phyloP scores from a whole-genome alignment of 2,113 vertebrate species.

The Myrmecophaga tridactyla region DNA sequence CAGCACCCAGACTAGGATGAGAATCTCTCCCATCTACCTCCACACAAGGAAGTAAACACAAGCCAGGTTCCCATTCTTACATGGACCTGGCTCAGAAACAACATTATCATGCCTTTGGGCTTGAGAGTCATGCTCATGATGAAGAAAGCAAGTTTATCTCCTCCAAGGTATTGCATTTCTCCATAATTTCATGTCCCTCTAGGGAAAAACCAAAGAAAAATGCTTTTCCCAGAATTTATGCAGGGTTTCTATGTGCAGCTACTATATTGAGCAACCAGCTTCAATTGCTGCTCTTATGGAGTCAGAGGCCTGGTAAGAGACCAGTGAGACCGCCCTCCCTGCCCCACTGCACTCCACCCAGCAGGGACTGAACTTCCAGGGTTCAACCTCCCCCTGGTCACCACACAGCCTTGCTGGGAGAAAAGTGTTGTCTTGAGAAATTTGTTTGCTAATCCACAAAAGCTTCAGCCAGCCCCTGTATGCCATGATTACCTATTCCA shows the following conservation, averaged over 20 bases:
- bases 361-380: not conserved
- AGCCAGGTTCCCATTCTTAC: not conserved
- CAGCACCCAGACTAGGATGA: not conserved
- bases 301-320: not conserved
- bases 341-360: accelerated
- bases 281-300: not conserved
- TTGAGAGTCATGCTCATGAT: not conserved
- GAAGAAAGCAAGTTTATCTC: not conserved
- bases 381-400: accelerated
- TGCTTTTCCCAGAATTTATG: not conserved
- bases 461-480: not conserved
- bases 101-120: not conserved
- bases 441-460: not conserved
- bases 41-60: not conserved
- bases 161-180: not conserved
- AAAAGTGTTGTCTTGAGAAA: not conserved
- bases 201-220: not conserved
- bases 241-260: not conserved
- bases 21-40: not conserved
- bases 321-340: not conserved
- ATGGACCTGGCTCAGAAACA: not conserved
- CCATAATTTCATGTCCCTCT: not conserved
- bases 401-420: not conserved
- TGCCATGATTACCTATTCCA: not conserved
- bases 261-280: not conserved